Conservation (phyloP, 2,888 invertebrate genomes). For the Orchesella flavescens region DNA sequence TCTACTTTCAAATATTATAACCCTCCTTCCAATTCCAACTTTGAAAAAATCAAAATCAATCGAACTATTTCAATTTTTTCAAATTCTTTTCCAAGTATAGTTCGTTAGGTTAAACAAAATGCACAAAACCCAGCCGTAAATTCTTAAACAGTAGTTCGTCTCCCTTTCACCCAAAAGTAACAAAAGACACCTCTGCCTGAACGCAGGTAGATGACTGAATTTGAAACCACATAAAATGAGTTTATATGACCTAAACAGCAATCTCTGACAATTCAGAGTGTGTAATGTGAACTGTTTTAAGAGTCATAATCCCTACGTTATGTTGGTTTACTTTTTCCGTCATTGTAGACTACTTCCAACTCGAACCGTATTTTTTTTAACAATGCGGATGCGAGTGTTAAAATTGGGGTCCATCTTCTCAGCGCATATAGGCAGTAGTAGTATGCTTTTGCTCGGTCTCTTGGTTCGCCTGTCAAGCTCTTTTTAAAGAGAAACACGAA, state of each 20-base stretch:
- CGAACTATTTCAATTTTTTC: background rate
- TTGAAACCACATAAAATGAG: background rate
- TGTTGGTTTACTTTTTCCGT: background rate
- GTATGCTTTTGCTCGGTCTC: background rate
- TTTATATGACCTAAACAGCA: conserved; percentile 7
- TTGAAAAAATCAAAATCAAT: no score
- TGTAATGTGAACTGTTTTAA: no score
- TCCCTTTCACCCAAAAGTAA: background rate
- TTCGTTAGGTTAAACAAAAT: background rate
- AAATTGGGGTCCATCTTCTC: no score
- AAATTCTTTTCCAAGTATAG: no score
- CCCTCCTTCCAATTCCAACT: no score
- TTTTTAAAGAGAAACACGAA: no score
- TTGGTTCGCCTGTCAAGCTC: background rate
- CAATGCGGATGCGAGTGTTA: background rate
- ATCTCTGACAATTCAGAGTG: no score
- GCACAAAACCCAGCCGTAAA: background rate
- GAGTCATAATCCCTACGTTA: background rate
- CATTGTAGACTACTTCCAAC: background rate
- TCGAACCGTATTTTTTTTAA: background rate
- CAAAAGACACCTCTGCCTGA: conserved; percentile 8
- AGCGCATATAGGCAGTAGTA: no score
- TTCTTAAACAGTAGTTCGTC: background rate
- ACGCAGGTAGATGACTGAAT: conserved; percentile 20
- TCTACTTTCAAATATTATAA: no score